Evolutionary conservation across 2,113 vertebrate genomes (phyloP), one percentile per base, ranked within the genome.

Genomic region (Rana temporaria): DNA sequence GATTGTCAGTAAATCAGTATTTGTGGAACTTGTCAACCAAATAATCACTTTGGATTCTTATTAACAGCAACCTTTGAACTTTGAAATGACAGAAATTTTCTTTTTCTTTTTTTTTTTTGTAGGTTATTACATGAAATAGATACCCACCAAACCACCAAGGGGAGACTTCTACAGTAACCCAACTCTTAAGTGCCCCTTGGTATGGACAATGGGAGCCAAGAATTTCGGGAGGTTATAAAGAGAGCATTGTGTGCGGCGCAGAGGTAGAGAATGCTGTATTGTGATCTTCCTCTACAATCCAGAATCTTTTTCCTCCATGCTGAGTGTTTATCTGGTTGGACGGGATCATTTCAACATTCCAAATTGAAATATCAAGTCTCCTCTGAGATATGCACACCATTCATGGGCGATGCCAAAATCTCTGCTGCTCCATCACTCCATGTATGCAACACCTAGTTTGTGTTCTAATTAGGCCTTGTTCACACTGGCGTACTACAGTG

Each of bases 251-350:
- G 62, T 9, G 6, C 8, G 62, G 3, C 32, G 26, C 62, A 52
- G 57, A 26, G 9, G 24, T 6, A n/a, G 67, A 82, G 62, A 82
- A 67, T 34, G 80, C 6, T 6, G 30, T 19, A 66, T 82, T 75
- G 80, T 82, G 42, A 57, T 52, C 32, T 14, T 14, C 11, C 30
- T 32, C 59, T 52, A 42, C 78, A 70, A 63, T 42, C 24, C 48
- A 38, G 9, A 20, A 69, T 15, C 55, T 53, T 32, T 30, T 18
- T 11, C 20, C 59, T 16, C 17, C 20, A 38, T 15, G 17, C 24
- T 26, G 34, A 11, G 38, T 2, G n/a, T 52, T 76, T 63, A 76
- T 76, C 30, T 76, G 34, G 59, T 22, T 22, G n/a, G 59, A 62
- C 19, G 12, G 7, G 38, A 22, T 26, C 62, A 16, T 4, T 12